Evolutionary conservation across 2,113 vertebrate species (phyloP).

Genomic region (Malurus elegans): DNA sequence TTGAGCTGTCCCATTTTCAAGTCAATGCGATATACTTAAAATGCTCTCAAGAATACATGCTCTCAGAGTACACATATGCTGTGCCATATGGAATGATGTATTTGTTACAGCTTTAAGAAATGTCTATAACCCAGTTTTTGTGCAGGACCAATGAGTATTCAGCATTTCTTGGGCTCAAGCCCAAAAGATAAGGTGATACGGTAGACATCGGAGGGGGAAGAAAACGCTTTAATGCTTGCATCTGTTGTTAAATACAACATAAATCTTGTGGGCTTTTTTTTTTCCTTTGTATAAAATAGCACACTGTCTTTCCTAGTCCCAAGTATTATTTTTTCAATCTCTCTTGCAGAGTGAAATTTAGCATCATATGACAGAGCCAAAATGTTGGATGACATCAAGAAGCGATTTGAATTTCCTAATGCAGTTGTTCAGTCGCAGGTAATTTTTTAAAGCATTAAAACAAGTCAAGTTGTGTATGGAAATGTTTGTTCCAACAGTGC

Average conservation of each 20-base stretch:
- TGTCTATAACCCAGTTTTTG: not conserved
- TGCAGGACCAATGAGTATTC: not conserved
- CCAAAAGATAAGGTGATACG: not conserved
- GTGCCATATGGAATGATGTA: not conserved
- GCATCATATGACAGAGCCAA: constrained; percentile 24
- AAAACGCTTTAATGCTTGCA: not conserved
- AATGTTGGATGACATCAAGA: constrained; percentile 85
- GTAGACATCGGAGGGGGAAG: not conserved
- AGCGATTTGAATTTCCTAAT: constrained; percentile 89
- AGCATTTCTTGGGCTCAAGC: not conserved
- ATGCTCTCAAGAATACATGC: not conserved
- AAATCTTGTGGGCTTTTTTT: not conserved
- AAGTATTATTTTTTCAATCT: constrained; percentile 23
- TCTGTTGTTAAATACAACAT: not conserved
- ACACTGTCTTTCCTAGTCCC: not conserved
- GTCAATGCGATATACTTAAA: not conserved
- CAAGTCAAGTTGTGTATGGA: not conserved
- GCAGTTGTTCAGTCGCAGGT: constrained; percentile 90
- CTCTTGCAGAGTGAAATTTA: constrained; percentile 46
- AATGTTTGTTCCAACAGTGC: not conserved
- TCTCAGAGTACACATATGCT: not conserved
- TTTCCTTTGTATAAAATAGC: not conserved
- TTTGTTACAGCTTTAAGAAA: not conserved
- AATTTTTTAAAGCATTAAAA: constrained; percentile 24
- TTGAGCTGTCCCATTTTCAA: not conserved